These are phyloP conservation scores for Clupea harengus DNA, from an alignment of 2,113 vertebrate genomes.

Conservation along the genomic window DNA sequence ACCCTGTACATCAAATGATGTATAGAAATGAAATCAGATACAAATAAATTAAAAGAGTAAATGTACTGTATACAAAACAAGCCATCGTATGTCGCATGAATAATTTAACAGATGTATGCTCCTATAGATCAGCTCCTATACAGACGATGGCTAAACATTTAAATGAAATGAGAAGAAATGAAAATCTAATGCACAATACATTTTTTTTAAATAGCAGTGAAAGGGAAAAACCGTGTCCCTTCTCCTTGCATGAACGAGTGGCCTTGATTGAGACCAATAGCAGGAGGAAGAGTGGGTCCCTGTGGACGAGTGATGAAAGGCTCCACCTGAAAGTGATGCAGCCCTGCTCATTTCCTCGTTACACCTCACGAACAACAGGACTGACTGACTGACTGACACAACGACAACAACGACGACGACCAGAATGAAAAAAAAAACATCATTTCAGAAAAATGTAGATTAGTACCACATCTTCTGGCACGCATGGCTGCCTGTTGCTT, in stretches of 20 bases:
- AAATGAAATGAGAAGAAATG: too few relatives aligned
- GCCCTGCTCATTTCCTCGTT: not conserved
- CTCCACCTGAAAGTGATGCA: not conserved
- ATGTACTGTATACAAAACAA: too few relatives aligned
- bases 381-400: not conserved
- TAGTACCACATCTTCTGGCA: not conserved
- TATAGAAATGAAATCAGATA: too few relatives aligned
- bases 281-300: not conserved
- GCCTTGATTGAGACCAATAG: not conserved
- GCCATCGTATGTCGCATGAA: too few relatives aligned
- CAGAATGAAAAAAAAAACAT: not conserved
- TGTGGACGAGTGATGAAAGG: not conserved
- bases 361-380: not conserved
- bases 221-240: not conserved
- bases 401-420: not conserved
- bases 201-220: not conserved
- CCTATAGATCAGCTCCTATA: too few relatives aligned
- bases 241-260: not conserved
- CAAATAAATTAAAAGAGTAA: too few relatives aligned
- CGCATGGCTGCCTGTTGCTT: slow-evolving; percentile 17
- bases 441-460: slow-evolving; percentile 6
- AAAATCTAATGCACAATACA: not conserved
- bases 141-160: too few relatives aligned
- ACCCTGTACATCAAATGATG: too few relatives aligned
- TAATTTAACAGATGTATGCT: too few relatives aligned